These are phyloP conservation scores for Stegodyphus mimosarum DNA, from an alignment of 1,140 invertebrate genomes.

Conservation along the genomic window DNA sequence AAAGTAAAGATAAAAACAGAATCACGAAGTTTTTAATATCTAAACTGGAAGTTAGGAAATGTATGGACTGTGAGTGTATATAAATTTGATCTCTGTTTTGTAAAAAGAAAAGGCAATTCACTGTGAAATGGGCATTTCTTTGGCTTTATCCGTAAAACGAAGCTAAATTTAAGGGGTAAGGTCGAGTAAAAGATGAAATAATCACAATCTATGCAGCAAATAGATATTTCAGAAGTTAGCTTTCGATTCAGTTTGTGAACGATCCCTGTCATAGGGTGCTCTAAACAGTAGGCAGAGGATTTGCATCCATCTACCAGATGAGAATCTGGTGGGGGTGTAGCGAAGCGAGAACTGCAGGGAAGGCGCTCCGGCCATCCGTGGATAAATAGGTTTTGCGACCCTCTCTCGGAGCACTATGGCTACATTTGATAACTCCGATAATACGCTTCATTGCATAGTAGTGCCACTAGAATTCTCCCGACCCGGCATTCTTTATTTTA, in stretches of 20 bases:
- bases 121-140: no score
- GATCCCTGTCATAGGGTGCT: conserved; percentile 6
- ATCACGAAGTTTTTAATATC: no score
- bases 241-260: conserved; percentile 1
- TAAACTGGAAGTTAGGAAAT: no score
- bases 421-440: conserved; percentile 52
- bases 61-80: no score
- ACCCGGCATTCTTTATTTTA: conserved; percentile 38
- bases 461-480: not conserved
- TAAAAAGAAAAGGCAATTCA: no score
- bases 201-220: no score
- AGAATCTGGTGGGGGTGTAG: conserved; percentile 28
- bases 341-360: conserved; percentile 39
- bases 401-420: conserved; percentile 1
- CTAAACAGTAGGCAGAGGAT: conserved; percentile 35
- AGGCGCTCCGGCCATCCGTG: conserved; percentile 38
- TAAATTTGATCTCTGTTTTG: no score
- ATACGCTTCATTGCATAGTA: conserved; percentile 49
- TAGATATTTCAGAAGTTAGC: no score
- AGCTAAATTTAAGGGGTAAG: no score
- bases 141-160: no score
- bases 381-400: conserved; percentile 47
- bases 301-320: conserved; percentile 48
- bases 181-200: no score
- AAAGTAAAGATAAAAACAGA: no score